Evolutionary conservation across 2,888 invertebrate genomes (phyloP).

Genomic region (Helleia helle): DNA sequence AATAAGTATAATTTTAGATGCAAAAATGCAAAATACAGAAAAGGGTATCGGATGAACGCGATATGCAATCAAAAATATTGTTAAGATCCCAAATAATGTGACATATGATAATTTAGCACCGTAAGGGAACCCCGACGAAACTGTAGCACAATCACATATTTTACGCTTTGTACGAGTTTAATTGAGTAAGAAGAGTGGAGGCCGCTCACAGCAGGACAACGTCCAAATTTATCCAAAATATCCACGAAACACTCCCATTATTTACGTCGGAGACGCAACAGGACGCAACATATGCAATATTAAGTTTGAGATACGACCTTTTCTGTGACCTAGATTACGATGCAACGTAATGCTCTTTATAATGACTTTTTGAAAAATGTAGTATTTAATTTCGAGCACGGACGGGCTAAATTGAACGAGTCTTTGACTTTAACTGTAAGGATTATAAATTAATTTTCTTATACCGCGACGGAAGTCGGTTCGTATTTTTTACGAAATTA

Average conservation of each 20-base stretch:
- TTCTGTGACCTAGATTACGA: constrained; percentile 66
- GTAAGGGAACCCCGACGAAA: constrained; percentile 45
- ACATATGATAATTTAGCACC: constrained; percentile 54
- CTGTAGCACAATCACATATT: constrained; percentile 67
- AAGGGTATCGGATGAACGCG: constrained; percentile 33
- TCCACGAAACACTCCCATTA: constrained; percentile 60
- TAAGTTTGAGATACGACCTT: constrained; percentile 68
- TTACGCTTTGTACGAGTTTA: constrained; percentile 65
- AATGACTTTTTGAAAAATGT: constrained; percentile 73
- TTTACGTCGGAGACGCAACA: constrained; percentile 56
- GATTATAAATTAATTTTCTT: constrained; percentile 66
- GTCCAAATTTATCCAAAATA: constrained; percentile 63
- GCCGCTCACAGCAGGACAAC: constrained; percentile 61
- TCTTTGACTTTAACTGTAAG: constrained; percentile 63
- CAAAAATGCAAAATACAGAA: constrained; percentile 28
- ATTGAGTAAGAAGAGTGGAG: constrained; percentile 61
- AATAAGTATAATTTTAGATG: constrained; percentile 22
- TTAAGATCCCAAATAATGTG: constrained; percentile 62
- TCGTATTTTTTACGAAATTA: constrained; percentile 65
- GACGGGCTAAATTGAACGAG: constrained; percentile 45
- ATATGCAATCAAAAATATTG: constrained; percentile 58
- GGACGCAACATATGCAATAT: constrained; percentile 58
- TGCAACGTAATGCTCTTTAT: constrained; percentile 58
- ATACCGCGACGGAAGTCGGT: constrained; percentile 57
- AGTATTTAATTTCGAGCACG: constrained; percentile 61